These are phyloP conservation scores for Papilio polytes DNA, from an alignment of 1,140 invertebrate genomes.

Conservation along the genomic window DNA sequence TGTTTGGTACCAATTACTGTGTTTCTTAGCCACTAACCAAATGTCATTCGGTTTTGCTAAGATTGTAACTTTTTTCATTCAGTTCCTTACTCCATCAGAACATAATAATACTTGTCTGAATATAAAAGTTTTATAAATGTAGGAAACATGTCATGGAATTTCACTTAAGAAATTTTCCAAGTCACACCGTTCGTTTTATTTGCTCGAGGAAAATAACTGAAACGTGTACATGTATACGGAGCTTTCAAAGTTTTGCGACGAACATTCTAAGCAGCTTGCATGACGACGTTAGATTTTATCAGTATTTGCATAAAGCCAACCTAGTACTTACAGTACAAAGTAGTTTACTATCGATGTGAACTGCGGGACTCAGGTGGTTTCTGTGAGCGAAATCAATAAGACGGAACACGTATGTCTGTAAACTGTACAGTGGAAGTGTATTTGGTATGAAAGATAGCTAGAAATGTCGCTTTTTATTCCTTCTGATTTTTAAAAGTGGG, in stretches of 20 bases:
- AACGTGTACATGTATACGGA: neutral
- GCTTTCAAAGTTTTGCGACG: slow-evolving; percentile 17
- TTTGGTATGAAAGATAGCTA: no score
- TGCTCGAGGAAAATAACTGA: slow-evolving; percentile 1
- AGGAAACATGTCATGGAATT: slow-evolving; percentile 2
- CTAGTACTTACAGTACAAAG: slow-evolving; percentile 13
- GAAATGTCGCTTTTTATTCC: no score
- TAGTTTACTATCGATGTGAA: neutral
- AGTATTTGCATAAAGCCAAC: slow-evolving; percentile 25
- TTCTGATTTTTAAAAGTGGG: no score
- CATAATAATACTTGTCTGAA: neutral
- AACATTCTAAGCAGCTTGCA: slow-evolving; percentile 27
- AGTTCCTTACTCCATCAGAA: neutral
- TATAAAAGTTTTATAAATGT: neutral
- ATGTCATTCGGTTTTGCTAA: neutral
- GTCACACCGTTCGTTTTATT: slow-evolving; percentile 16
- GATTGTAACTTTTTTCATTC: neutral
- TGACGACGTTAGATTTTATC: slow-evolving; percentile 23
- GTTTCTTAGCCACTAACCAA: no score
- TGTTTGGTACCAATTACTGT: neutral
- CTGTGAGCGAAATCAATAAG: neutral
- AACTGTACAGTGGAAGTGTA: neutral
- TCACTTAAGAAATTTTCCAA: slow-evolving; percentile 6
- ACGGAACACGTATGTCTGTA: neutral
- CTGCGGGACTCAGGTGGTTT: slow-evolving; percentile 8